Evolutionary conservation across 2,888 invertebrate species (phyloP).

Genomic region (Drosophila leonis): DNA sequence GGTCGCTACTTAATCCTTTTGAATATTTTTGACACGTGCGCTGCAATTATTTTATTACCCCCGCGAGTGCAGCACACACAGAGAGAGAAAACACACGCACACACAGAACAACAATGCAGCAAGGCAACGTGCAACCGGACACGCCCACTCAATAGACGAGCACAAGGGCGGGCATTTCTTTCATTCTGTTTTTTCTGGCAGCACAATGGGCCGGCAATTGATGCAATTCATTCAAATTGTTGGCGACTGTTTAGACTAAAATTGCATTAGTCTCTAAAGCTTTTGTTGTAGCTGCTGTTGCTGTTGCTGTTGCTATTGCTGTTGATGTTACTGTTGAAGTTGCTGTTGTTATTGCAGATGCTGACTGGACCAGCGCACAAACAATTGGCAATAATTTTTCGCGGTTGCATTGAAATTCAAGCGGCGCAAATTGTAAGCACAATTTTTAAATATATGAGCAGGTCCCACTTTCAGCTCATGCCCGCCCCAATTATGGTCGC

Average conservation of each 20-base stretch:
- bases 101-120: slow-evolving; percentile 24
- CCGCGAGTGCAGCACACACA: slow-evolving; percentile 54
- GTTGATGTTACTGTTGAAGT: not conserved
- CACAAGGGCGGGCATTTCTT: slow-evolving; percentile 24
- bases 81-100: slow-evolving; percentile 4
- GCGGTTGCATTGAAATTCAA: slow-evolving; percentile 78
- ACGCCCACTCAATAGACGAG: slow-evolving; percentile 54
- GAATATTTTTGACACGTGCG: slow-evolving; percentile 84
- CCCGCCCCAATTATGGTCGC: slow-evolving; percentile 57
- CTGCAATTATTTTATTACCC: slow-evolving; percentile 84
- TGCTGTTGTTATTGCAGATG: slow-evolving; percentile 25
- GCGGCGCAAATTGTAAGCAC: slow-evolving; percentile 64
- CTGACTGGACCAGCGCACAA: slow-evolving; percentile 63
- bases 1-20: slow-evolving; percentile 71
- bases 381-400: slow-evolving; percentile 84
- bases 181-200: slow-evolving; percentile 16
- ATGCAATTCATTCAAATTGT: slow-evolving; percentile 81
- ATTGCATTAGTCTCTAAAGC: slow-evolving; percentile 73
- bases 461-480: slow-evolving; percentile 22
- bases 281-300: slow-evolving; percentile 46
- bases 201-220: slow-evolving; percentile 78
- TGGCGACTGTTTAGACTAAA: slow-evolving; percentile 79
- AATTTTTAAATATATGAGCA: slow-evolving; percentile 53
- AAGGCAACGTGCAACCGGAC: slow-evolving; percentile 48
- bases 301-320: slow-evolving; percentile 12